Evolutionary conservation across 2,888 invertebrate species (phyloP).

Genomic region (Palloptera scutellata): DNA sequence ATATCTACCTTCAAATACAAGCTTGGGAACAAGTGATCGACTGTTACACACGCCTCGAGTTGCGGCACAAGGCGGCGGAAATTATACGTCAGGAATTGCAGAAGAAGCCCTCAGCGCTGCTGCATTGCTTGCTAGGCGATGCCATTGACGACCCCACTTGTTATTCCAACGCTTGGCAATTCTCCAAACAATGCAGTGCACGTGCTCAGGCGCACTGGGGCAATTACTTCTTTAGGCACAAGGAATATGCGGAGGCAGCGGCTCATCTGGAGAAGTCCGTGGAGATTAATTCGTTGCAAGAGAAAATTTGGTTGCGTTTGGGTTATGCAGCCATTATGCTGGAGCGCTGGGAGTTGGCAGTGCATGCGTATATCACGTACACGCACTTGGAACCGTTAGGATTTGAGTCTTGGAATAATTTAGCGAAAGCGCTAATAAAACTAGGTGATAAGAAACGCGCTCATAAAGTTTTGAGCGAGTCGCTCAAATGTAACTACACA

Average conservation of each 20-base stretch:
- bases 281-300: slow-evolving; percentile 87
- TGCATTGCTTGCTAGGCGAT: slow-evolving; percentile 93
- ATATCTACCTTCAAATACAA: slow-evolving; percentile 77
- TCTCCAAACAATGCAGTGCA: slow-evolving; percentile 82
- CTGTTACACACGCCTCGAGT: slow-evolving; percentile 85
- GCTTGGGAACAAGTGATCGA: slow-evolving; percentile 93
- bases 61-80: slow-evolving; percentile 90
- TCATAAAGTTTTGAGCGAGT: slow-evolving; percentile 84
- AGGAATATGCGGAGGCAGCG: slow-evolving; percentile 80
- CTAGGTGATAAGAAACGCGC: slow-evolving; percentile 86
- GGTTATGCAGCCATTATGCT: slow-evolving; percentile 84
- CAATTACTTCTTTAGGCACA: slow-evolving; percentile 75
- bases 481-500: slow-evolving; percentile 89
- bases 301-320: slow-evolving; percentile 83
- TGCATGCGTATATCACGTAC: slow-evolving; percentile 85
- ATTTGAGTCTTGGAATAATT: slow-evolving; percentile 98
- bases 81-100: slow-evolving; percentile 82
- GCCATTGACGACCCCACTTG: slow-evolving; percentile 78
- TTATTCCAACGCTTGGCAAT: slow-evolving; percentile 91
- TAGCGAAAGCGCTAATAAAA: slow-evolving; percentile 92
- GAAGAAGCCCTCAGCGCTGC: slow-evolving; percentile 80
- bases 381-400: slow-evolving; percentile 86
- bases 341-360: slow-evolving; percentile 84
- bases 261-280: slow-evolving; percentile 83
- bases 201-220: slow-evolving; percentile 92